Conservation (phyloP, 2,113 vertebrate species). For the Etheostoma spectabile region DNA sequence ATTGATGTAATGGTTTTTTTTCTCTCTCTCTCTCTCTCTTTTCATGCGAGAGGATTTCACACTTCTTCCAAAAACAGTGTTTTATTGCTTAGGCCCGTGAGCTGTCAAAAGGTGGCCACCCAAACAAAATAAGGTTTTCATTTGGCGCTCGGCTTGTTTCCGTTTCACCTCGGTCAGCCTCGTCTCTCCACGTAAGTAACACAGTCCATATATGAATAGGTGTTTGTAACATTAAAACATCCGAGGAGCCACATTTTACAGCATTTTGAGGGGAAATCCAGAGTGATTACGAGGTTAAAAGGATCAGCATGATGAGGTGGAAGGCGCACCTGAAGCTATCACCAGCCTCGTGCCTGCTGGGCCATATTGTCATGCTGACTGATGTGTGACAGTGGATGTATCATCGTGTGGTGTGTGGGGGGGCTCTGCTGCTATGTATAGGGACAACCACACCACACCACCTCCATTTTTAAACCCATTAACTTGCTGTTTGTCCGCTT, state of each 20-base stretch:
- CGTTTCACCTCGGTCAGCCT: background rate
- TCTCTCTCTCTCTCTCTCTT: background rate
- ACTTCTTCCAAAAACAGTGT: constrained; percentile 22
- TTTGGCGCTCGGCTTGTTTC: background rate
- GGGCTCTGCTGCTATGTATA: background rate
- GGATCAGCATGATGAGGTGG: too few species aligned
- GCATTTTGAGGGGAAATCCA: too few species aligned
- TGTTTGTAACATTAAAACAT: background rate
- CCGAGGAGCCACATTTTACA: background rate
- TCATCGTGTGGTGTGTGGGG: constrained; percentile 36
- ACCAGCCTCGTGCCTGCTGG: constrained; percentile 40
- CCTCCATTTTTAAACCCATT: constrained; percentile 76
- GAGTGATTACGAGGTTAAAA: too few species aligned
- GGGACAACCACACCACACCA: constrained; percentile 51
- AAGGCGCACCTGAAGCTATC: constrained; percentile 36
- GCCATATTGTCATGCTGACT: constrained; percentile 65
- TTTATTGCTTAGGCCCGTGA: constrained; percentile 15
- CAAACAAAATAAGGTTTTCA: constrained; percentile 27
- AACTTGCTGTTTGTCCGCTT: constrained; percentile 66
- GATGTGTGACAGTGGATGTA: constrained; percentile 61
- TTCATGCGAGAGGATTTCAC: constrained; percentile 29
- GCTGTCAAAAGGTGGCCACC: background rate
- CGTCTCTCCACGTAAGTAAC: too few species aligned
- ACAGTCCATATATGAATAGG: background rate
- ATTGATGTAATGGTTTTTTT: constrained; percentile 26